These are phyloP conservation scores for Stichodactyla helianthus DNA, from an alignment of 64 coral and sea anemone species.

Conservation along the genomic window DNA sequence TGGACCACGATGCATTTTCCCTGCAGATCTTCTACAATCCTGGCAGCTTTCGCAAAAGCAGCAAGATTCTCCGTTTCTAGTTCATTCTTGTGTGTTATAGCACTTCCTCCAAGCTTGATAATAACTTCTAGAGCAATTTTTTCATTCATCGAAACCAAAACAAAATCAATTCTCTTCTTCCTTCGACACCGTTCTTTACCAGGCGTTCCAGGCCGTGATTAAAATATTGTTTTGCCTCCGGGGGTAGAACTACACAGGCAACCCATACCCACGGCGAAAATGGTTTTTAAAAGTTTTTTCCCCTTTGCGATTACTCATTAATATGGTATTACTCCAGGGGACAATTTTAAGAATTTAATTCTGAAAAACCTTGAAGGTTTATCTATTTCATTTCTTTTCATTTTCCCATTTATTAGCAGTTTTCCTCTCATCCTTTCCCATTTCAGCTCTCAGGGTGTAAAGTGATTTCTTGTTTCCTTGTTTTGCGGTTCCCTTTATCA, in stretches of 20 bases:
- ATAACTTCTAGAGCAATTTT: conserved; percentile 40
- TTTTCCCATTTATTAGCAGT: too few relatives aligned
- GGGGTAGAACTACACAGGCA: background rate
- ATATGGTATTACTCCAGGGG: too few relatives aligned
- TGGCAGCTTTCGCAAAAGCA: conserved; percentile 61
- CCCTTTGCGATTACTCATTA: too few relatives aligned
- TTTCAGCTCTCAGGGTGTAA: too few relatives aligned
- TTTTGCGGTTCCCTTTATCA: background rate
- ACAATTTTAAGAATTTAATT: too few relatives aligned
- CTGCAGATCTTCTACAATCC: conserved; percentile 45
- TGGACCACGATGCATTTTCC: conserved; percentile 73
- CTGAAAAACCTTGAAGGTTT: too few relatives aligned
- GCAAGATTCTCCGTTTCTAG: conserved; percentile 63
- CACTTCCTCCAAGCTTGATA: conserved; percentile 81
- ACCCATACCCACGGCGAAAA: background rate
- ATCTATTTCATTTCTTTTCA: too few relatives aligned
- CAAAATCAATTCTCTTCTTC: background rate
- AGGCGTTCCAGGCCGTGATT: background rate
- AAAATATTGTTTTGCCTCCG: background rate
- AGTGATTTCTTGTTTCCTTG: too few relatives aligned
- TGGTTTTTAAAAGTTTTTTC: too few relatives aligned
- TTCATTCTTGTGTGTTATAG: conserved; percentile 64
- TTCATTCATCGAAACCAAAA: background rate
- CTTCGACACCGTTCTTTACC: background rate
- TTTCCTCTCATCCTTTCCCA: too few relatives aligned